Conservation (phyloP, 1,140 invertebrate genomes). For the Venturia canescens region DNA sequence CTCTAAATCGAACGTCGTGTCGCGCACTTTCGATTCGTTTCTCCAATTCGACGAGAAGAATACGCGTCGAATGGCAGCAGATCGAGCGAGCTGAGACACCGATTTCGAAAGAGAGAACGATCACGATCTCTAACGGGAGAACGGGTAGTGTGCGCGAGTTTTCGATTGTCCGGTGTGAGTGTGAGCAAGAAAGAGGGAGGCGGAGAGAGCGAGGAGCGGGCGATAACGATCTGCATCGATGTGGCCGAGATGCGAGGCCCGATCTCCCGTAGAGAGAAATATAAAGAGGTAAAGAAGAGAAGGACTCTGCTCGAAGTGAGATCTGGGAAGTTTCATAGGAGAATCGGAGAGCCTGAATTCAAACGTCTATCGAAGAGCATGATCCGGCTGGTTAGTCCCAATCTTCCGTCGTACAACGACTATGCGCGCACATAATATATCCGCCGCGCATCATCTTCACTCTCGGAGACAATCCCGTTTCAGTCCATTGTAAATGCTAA, state of each 20-base stretch:
- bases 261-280: conserved; percentile 20
- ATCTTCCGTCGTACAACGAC: background rate
- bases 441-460: conserved; percentile 10
- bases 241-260: conserved; percentile 30
- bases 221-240: conserved; percentile 43
- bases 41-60: no score
- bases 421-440: background rate
- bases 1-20: no score
- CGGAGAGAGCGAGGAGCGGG: background rate
- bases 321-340: conserved; percentile 8
- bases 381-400: background rate
- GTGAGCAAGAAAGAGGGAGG: background rate
- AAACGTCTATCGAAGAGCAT: conserved; percentile 12
- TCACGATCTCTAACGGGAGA: background rate
- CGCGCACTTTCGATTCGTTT: no score
- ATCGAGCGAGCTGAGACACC: no score
- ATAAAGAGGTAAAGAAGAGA: conserved; percentile 18
- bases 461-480: background rate
- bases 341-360: background rate
- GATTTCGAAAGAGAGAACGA: no score
- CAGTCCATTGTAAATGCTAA: conserved; percentile 67
- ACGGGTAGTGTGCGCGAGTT: background rate
- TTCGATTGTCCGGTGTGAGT: background rate
- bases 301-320: conserved; percentile 1
- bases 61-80: no score